Percentiles rank a stretch among this genome's conserved stretches.
These are phyloP conservation scores for Lycopodina hypogea DNA, from an alignment of 37 sponge, comb jelly and placozoan genomes.

Conservation along the genomic window DNA sequence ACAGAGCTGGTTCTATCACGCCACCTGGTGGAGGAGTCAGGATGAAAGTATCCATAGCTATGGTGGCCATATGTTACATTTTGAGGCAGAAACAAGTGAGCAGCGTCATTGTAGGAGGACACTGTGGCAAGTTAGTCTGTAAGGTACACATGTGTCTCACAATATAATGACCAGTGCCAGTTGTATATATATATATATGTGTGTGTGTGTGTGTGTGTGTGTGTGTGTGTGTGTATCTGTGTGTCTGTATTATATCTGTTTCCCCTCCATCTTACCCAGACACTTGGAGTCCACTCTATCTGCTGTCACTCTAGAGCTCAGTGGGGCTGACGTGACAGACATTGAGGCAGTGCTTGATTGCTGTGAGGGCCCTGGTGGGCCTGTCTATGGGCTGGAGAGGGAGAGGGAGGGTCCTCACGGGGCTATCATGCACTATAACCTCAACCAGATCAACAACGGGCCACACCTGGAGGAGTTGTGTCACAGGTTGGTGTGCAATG, in stretches of 20 bases:
- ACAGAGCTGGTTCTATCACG: conserved; percentile 12
- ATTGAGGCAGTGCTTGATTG: conserved; percentile 28
- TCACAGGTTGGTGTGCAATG: conserved; percentile 28
- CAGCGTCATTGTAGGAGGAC: conserved; percentile 51
- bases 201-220: conserved; percentile 6
- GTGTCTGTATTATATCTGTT: too few species aligned
- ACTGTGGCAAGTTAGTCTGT: conserved; percentile 17
- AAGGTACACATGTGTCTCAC: neutral
- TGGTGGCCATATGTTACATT: conserved; percentile 60
- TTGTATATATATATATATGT: conserved; percentile 3
- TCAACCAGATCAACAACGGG: conserved; percentile 45
- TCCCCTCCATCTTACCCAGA: conserved; percentile 13
- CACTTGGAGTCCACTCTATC: conserved; percentile 24
- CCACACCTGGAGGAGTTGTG: conserved; percentile 56
- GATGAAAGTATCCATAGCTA: conserved; percentile 46
- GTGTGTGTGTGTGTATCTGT: too few species aligned
- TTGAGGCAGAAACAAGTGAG: conserved; percentile 19
- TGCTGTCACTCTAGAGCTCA: conserved; percentile 15
- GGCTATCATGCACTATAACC: conserved; percentile 61
- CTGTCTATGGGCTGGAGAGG: conserved; percentile 63
- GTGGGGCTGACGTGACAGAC: conserved; percentile 24
- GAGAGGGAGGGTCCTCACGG: conserved; percentile 43
- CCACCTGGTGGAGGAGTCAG: neutral
- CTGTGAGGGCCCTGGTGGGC: conserved; percentile 21
- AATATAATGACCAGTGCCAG: neutral